Percentiles rank a stretch among this genome's conserved stretches.
These are phyloP conservation scores for Rhincodon typus DNA, from an alignment of 2,797 vertebrate genomes.

Conservation along the genomic window DNA sequence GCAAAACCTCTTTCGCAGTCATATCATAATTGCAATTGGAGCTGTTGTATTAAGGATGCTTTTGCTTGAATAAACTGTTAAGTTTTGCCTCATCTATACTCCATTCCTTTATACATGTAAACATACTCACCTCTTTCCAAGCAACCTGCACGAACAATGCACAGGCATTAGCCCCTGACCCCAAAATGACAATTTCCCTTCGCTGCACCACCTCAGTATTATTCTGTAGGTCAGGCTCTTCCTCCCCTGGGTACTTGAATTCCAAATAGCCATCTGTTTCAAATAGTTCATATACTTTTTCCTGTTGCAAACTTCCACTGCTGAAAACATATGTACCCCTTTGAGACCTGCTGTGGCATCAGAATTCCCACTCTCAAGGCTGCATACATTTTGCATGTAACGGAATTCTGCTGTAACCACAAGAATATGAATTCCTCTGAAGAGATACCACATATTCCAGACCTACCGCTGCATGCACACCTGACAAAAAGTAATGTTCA, in stretches of 20 bases:
- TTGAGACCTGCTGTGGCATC: neutral
- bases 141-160: neutral
- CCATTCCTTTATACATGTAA: neutral
- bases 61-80: neutral
- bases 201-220: neutral
- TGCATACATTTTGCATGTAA: neutral
- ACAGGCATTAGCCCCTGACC: too few relatives aligned
- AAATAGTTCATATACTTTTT: neutral
- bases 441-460: too few relatives aligned
- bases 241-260: neutral
- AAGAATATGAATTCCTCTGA: neutral
- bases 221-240: neutral
- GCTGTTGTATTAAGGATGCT: neutral
- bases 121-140: neutral
- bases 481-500: neutral
- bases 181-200: neutral
- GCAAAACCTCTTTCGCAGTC: neutral
- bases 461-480: neutral
- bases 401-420: neutral
- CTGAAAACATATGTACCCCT: neutral
- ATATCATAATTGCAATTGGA: neutral
- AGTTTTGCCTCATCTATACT: neutral
- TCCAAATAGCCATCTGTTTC: neutral
- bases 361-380: neutral
- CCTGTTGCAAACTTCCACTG: neutral